These are phyloP conservation scores for Camelus dromedarius DNA, from an alignment of 2,113 vertebrate genomes.

Conservation along the genomic window DNA sequence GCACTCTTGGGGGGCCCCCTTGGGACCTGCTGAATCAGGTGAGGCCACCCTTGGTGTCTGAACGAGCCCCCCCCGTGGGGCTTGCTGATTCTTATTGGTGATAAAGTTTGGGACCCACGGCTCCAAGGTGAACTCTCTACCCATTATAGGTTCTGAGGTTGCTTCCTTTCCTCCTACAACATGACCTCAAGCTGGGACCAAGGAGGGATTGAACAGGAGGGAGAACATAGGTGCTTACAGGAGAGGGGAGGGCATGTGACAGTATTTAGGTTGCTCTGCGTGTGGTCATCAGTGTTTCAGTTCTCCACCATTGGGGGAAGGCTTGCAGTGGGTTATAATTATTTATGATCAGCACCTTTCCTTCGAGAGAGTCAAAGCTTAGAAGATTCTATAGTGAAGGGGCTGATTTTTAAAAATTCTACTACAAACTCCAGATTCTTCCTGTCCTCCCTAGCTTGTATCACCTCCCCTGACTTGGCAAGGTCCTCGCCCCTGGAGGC, in stretches of 20 bases:
- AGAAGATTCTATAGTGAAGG: not conserved
- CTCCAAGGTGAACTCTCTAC: not conserved
- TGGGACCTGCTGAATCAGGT: not conserved
- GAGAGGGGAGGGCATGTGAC: accelerated
- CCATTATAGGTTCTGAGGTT: not conserved
- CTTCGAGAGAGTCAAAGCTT: not conserved
- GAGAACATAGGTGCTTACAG: accelerated
- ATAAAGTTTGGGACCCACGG: not conserved
- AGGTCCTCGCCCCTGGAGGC: not conserved
- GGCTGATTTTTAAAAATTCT: not conserved
- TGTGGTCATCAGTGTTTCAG: not conserved
- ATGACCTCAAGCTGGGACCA: too few species aligned
- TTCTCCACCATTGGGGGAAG: not conserved
- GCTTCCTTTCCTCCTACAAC: not conserved
- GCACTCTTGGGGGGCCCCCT: too few species aligned
- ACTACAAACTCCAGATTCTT: not conserved
- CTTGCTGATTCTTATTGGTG: accelerated
- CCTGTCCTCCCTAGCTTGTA: not conserved
- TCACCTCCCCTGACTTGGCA: not conserved
- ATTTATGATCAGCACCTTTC: not conserved
- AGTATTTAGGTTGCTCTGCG: accelerated
- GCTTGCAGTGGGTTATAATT: not conserved
- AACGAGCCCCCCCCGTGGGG: accelerated
- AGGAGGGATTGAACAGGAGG: not conserved
- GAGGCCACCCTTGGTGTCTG: not conserved